Conservation (phyloP, 2,888 invertebrate genomes). For the Drosophila testacea region DNA sequence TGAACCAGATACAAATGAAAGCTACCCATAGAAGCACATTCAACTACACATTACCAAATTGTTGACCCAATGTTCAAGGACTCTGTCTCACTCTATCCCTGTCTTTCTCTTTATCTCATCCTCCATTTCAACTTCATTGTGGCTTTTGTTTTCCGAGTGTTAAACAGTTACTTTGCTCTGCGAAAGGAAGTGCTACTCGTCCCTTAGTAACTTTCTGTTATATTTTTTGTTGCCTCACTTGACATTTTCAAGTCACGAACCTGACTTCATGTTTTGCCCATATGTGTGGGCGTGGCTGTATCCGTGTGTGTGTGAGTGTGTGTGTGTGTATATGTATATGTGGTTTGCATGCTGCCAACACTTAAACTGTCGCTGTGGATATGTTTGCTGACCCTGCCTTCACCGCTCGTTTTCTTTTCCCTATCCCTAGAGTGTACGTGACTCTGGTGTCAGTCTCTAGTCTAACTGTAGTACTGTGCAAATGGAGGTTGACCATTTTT, state of each 20-base stretch:
- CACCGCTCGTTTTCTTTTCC: neutral
- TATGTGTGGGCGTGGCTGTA: constrained; percentile 41
- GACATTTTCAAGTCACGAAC: constrained; percentile 59
- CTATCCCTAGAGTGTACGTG: constrained; percentile 52
- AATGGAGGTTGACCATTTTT: constrained; percentile 44
- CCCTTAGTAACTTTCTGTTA: constrained; percentile 21
- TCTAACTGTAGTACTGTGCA: constrained; percentile 11
- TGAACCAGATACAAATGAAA: constrained; percentile 23
- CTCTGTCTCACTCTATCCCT: constrained; percentile 18
- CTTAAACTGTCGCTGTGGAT: constrained; percentile 64
- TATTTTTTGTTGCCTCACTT: constrained; percentile 23
- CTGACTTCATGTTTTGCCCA: constrained; percentile 43
- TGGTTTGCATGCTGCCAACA: constrained; percentile 71
- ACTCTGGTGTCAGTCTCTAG: constrained; percentile 41
- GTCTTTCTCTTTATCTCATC: neutral
- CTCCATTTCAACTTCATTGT: constrained; percentile 42
- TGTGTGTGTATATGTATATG: constrained; percentile 30
- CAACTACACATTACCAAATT: constrained; percentile 47
- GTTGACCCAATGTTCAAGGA: constrained; percentile 57
- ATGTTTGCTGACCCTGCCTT: constrained; percentile 38
- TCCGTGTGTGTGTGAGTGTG: constrained; percentile 22
- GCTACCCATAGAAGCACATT: neutral
- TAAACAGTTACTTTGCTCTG: constrained; percentile 50
- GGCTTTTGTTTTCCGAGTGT: constrained; percentile 65
- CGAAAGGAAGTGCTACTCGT: constrained; percentile 52